Percentiles rank a stretch among this genome's conserved stretches.
phyloP scores from a whole-genome alignment of 2,113 vertebrate genomes.

The Plecotus auritus region DNA sequence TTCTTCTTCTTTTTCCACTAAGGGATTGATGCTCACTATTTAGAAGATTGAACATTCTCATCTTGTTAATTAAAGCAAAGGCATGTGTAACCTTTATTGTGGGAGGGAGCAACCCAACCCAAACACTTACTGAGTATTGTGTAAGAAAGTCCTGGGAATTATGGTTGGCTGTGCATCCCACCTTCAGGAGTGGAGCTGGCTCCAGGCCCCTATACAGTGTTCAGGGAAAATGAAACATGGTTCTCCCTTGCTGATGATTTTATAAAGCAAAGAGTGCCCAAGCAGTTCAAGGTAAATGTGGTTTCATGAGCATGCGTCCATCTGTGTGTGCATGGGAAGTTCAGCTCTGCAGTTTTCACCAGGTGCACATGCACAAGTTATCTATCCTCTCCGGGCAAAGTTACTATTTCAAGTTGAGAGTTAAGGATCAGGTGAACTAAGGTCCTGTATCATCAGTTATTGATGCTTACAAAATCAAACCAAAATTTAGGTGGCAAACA shows the following conservation, averaged over 20 bases:
- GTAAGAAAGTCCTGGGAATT: neutral
- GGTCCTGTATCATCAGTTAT: neutral
- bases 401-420: neutral
- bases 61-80: neutral
- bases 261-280: neutral
- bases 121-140: neutral
- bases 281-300: neutral
- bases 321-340: neutral
- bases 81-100: neutral
- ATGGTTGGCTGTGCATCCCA: neutral
- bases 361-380: neutral
- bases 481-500: neutral
- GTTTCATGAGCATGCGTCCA: neutral
- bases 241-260: neutral
- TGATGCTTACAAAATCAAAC: neutral
- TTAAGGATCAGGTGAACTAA: neutral
- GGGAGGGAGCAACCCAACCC: neutral
- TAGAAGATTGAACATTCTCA: neutral
- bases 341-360: neutral
- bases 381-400: neutral
- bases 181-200: neutral
- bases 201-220: neutral
- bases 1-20: neutral
- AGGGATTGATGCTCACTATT: neutral
- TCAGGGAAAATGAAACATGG: neutral